phyloP scores from a whole-genome alignment of 2,113 vertebrate species.

The Cebus imitator region DNA sequence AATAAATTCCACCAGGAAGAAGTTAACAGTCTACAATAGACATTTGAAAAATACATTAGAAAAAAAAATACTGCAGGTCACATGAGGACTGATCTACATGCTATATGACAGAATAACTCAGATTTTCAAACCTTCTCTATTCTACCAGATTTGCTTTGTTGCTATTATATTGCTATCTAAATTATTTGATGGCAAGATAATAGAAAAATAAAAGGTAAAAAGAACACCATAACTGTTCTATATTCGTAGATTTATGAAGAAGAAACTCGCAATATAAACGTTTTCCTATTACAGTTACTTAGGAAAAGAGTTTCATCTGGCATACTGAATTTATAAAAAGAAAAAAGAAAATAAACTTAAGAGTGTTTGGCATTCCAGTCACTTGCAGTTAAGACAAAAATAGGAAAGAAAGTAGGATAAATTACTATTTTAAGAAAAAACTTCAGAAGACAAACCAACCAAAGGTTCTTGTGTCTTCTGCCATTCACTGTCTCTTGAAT shows the following conservation, averaged over 20 bases:
- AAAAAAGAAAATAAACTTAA: constrained; percentile 61
- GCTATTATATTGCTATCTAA: constrained; percentile 76
- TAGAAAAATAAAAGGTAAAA: constrained; percentile 74
- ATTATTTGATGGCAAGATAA: constrained; percentile 63
- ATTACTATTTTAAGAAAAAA: constrained; percentile 55
- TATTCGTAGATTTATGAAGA: constrained; percentile 31
- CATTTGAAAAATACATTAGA: constrained; percentile 63
- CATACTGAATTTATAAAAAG: constrained; percentile 78
- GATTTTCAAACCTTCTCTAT: constrained; percentile 4
- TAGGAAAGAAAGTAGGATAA: constrained; percentile 59
- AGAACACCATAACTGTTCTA: constrained; percentile 75
- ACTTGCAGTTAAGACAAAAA: constrained; percentile 53
- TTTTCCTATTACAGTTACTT: constrained; percentile 67
- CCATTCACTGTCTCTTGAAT: constrained; percentile 76
- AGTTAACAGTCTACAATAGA: constrained; percentile 74
- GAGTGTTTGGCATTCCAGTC: constrained; percentile 61
- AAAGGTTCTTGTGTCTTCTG: constrained; percentile 77
- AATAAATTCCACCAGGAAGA: constrained; percentile 70
- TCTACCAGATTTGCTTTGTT: constrained; percentile 72
- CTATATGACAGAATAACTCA: constrained; percentile 61
- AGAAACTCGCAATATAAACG: constrained; percentile 51
- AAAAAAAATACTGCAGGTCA: constrained; percentile 74
- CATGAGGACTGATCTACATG: constrained; percentile 50
- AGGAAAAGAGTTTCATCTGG: constrained; percentile 83
- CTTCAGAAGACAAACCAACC: constrained; percentile 69